phyloP scores from a whole-genome alignment of 2,888 invertebrate genomes.

The Yponomeuta sedellus region DNA sequence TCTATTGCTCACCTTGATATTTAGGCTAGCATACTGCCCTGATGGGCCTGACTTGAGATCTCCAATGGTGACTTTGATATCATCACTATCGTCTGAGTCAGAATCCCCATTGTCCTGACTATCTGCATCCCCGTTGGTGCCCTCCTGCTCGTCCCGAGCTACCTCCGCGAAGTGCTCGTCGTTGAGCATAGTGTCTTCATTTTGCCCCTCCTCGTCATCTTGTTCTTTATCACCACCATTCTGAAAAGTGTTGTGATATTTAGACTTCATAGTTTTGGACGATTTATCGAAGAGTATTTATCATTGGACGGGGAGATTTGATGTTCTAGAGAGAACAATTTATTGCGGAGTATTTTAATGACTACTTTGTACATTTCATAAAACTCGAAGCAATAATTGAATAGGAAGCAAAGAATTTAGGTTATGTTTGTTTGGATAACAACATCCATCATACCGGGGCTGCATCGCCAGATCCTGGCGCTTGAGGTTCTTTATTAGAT shows the following conservation, averaged over 20 bases:
- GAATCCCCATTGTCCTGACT: conserved; percentile 77
- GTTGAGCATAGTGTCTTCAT: conserved; percentile 68
- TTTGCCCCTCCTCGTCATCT: conserved; percentile 55
- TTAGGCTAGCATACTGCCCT: conserved; percentile 79
- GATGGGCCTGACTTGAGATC: conserved; percentile 85
- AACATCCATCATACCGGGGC: conserved; percentile 4
- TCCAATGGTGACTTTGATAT: conserved; percentile 95
- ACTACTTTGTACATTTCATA: too few species aligned
- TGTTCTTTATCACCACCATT: conserved; percentile 64
- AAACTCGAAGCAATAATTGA: too few species aligned
- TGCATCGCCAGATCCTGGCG: not conserved
- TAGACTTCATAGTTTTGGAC: too few species aligned
- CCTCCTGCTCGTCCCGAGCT: conserved; percentile 49
- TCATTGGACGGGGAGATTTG: too few species aligned
- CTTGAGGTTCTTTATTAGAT: conserved; percentile 4
- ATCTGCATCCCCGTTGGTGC: conserved; percentile 59
- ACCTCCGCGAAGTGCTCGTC: conserved; percentile 71
- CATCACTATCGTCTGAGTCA: conserved; percentile 86
- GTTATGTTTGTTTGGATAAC: conserved; percentile 23
- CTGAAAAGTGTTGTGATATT: conserved; percentile 26
- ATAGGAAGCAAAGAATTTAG: conserved; percentile 17
- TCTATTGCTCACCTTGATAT: conserved; percentile 78
- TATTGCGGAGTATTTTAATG: too few species aligned
- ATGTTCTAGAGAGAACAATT: too few species aligned
- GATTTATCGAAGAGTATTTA: not conserved